Base-by-base conservation (phyloP, 1,140 invertebrate species). In the Neocloeon triangulifer region DNA sequence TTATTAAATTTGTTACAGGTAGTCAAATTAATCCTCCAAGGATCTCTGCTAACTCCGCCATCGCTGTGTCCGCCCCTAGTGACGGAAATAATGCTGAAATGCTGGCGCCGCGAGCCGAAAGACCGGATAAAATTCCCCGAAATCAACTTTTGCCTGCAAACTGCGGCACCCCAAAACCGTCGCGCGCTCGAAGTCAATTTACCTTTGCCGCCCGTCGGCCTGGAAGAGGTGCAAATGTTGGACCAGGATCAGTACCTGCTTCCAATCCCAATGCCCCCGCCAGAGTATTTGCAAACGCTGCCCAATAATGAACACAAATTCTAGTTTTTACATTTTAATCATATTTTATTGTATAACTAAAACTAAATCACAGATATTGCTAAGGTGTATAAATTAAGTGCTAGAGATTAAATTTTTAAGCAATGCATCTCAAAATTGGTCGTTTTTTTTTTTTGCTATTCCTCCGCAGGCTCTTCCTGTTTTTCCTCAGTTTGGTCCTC, bases 41-140 rank as follows among this genome's bases (percentile, higher is more conserved):
- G 79, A 1, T 79, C 80, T 33, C 66, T 81, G 41, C 53, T 91
- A n/a, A 73, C 73, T 10, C 69, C 78, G 6, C 79, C 81, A 0
- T 71, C 78, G 35, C 71, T 77, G 37, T 84, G 78, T 45, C 81
- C 82, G 0, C 53, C 65, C 0, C 61, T 71, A 15, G 66, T 86
- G 3, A 72, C 69, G 36, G 67, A 80, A 39, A 50, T 89, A 37
- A 89, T 89, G 81, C 58, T 66, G 4, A 65, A 68, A 2, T 88
- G 82, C 41, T 91, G 84, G 82, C 75, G 75, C 46, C 67, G 66
- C 0, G 78, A 89, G 39, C 72, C 81, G 0, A 62, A 64, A 25
- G 73, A 88, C 42, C 61, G 85, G 16, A 62, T 76, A 13, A 64
- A 54, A 2, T 88, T 88, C 45, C 43, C 61, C 3, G 66, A 73